phyloP scores from a whole-genome alignment of 2,888 invertebrate genomes.

The Uloborus plumipes region DNA sequence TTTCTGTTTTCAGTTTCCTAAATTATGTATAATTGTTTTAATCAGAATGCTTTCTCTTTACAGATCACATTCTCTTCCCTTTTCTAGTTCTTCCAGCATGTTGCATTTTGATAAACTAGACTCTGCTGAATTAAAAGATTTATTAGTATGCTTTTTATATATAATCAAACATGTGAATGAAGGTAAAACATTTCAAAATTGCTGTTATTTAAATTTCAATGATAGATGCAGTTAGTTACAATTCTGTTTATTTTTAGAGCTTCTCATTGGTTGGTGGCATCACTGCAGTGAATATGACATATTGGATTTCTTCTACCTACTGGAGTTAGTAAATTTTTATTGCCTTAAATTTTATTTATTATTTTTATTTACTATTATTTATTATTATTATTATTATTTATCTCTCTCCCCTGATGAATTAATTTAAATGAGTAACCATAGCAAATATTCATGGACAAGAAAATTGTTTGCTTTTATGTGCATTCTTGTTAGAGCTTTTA shows the following conservation, averaged over 20 bases:
- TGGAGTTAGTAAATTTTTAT: slow-evolving; percentile 78
- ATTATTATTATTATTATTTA: too few species aligned
- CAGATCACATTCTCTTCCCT: slow-evolving; percentile 68
- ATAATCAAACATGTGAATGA: slow-evolving; percentile 91
- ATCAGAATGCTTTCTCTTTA: background rate
- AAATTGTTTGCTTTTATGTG: too few species aligned
- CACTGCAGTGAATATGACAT: slow-evolving; percentile 86
- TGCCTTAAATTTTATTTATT: background rate
- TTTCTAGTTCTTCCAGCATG: slow-evolving; percentile 66
- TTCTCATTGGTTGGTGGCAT: slow-evolving; percentile 91
- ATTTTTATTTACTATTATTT: too few species aligned
- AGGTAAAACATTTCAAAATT: slow-evolving; percentile 68
- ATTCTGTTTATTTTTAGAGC: slow-evolving; percentile 74
- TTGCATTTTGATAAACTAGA: slow-evolving; percentile 81
- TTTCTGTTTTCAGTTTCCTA: too few species aligned
- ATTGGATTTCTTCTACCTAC: slow-evolving; percentile 85
- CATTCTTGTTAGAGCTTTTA: too few species aligned
- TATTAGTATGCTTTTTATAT: slow-evolving; percentile 89
- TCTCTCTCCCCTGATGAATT: too few species aligned
- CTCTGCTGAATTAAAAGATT: slow-evolving; percentile 85
- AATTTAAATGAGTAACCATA: background rate
- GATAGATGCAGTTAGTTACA: background rate
- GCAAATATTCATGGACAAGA: too few species aligned
- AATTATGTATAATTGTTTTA: too few species aligned
- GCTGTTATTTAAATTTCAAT: background rate